Evolutionary conservation across 2,888 invertebrate genomes (phyloP).

Genomic region (Chironomus riparius): DNA sequence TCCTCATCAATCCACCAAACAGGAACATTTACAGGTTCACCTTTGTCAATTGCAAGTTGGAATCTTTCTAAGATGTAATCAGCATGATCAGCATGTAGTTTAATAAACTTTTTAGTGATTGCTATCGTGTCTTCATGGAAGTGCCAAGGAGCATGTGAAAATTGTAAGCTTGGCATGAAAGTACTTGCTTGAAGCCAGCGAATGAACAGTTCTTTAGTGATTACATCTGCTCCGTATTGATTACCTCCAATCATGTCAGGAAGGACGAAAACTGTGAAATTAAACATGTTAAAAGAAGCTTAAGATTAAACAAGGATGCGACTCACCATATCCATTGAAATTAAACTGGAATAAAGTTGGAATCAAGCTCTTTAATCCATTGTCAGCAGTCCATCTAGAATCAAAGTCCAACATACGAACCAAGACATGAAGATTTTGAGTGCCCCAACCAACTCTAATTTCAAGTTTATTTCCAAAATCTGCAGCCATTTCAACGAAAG

Average conservation of each 20-base stretch:
- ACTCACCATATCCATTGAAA: slow-evolving; percentile 16
- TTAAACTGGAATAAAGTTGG: slow-evolving; percentile 55
- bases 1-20: slow-evolving; percentile 65
- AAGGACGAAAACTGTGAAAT: neutral
- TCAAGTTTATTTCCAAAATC: slow-evolving; percentile 57
- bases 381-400: slow-evolving; percentile 57
- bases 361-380: slow-evolving; percentile 62
- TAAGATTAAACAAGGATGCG: too few relatives aligned
- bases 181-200: slow-evolving; percentile 59
- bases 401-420: slow-evolving; percentile 72
- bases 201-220: slow-evolving; percentile 48
- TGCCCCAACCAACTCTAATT: slow-evolving; percentile 60
- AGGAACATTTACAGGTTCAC: slow-evolving; percentile 59
- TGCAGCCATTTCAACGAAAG: slow-evolving; percentile 50
- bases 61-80: slow-evolving; percentile 48
- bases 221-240: slow-evolving; percentile 39
- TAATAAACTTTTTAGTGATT: slow-evolving; percentile 49
- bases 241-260: slow-evolving; percentile 60
- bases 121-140: slow-evolving; percentile 43
- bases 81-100: slow-evolving; percentile 48
- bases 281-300: too few relatives aligned
- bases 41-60: slow-evolving; percentile 43
- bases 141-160: slow-evolving; percentile 51
- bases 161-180: slow-evolving; percentile 61
- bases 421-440: slow-evolving; percentile 61